Evolutionary conservation across 2,797 vertebrate species (phyloP).

Genomic region (Hyperoplus lanceolatus): DNA sequence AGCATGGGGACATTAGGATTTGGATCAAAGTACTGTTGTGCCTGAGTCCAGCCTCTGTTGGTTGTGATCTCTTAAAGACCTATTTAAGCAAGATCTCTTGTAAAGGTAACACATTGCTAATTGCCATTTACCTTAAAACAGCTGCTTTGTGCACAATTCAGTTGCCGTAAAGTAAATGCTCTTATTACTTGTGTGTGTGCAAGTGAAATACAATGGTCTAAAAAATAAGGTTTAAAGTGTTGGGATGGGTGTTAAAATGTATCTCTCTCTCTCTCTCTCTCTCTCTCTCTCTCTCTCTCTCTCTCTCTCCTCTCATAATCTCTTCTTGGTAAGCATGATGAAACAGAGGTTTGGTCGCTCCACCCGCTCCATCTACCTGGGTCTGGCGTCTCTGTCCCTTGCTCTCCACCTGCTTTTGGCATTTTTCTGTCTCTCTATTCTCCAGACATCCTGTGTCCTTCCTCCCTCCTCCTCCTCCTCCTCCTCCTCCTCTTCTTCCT

Average conservation of each 20-base stretch:
- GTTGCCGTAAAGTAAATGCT: neutral
- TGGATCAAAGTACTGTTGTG: neutral
- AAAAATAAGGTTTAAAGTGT: conserved; percentile 18
- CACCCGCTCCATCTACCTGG: conserved; percentile 75
- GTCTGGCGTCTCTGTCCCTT: conserved; percentile 77
- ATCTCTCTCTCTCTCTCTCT: neutral
- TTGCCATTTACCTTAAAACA: neutral
- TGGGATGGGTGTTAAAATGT: conserved; percentile 20
- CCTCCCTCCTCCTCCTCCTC: conserved; percentile 54
- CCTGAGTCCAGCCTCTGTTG: neutral
- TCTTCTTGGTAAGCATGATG: conserved; percentile 61
- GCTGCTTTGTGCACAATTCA: neutral
- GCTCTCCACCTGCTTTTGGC: conserved; percentile 81
- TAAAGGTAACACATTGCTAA: neutral
- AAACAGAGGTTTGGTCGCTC: conserved; percentile 58
- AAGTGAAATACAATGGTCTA: neutral
- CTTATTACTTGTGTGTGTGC: neutral
- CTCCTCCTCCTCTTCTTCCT: conserved; percentile 47
- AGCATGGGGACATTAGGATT: neutral
- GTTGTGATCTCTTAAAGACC: neutral
- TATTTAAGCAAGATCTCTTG: neutral
- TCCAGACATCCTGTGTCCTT: conserved; percentile 66
- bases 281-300: conserved; percentile 9
- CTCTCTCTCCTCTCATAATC: conserved; percentile 29
- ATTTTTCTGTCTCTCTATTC: conserved; percentile 76